These are phyloP conservation scores for Isotomurus palustris DNA, from an alignment of 2,888 invertebrate genomes.

Conservation along the genomic window DNA sequence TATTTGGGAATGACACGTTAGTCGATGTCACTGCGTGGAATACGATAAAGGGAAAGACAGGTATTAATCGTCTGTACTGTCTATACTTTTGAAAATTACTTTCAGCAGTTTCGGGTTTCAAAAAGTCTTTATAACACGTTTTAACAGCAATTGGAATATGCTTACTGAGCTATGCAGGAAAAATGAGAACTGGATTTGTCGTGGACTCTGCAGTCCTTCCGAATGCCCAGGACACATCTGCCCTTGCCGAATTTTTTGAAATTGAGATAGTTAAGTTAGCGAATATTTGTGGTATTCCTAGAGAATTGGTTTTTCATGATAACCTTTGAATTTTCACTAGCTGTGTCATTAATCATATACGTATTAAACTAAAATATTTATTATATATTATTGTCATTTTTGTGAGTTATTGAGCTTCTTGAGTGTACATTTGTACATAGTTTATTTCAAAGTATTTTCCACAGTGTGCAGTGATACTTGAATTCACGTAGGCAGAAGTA, in stretches of 20 bases:
- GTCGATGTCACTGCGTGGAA: slow-evolving; percentile 42
- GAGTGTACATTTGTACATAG: too few species aligned
- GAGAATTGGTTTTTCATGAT: slow-evolving; percentile 27
- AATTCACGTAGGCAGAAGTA: too few species aligned
- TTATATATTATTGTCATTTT: too few species aligned
- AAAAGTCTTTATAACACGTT: neutral
- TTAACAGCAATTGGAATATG: slow-evolving; percentile 39
- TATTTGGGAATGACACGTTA: slow-evolving; percentile 39
- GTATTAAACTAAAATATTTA: too few species aligned
- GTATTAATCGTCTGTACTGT: slow-evolving; percentile 12
- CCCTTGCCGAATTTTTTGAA: slow-evolving; percentile 37
- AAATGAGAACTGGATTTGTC: slow-evolving; percentile 35
- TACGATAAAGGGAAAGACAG: slow-evolving; percentile 40
- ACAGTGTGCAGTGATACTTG: too few species aligned
- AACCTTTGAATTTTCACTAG: too few species aligned
- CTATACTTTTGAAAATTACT: neutral
- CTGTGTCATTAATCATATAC: too few species aligned
- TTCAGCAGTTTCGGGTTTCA: neutral
- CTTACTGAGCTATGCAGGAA: slow-evolving; percentile 42
- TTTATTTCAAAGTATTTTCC: too few species aligned
- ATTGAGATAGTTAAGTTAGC: slow-evolving; percentile 35
- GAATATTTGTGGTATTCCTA: slow-evolving; percentile 16
- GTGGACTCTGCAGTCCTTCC: slow-evolving; percentile 38
- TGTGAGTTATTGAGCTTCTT: too few species aligned
- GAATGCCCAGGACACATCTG: slow-evolving; percentile 27